Percentiles rank a stretch among this genome's conserved stretches.
Conservation (phyloP, 2,113 vertebrate genomes). For the Beaufortia kweichowensis region DNA sequence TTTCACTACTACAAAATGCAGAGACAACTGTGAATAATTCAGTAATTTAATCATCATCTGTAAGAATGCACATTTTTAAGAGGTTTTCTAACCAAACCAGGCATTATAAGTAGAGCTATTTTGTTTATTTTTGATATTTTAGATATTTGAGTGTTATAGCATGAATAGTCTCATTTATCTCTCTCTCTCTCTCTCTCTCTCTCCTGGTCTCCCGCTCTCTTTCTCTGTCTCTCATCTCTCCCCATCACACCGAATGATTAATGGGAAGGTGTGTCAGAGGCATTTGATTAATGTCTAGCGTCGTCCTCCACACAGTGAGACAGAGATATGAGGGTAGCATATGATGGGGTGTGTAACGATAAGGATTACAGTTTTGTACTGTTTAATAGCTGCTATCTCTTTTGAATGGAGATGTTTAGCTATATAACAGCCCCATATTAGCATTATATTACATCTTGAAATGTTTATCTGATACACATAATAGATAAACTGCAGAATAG, state of each 20-base stretch:
- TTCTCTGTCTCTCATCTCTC: neutral
- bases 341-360: conserved; percentile 10
- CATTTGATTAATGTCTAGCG: conserved; percentile 45
- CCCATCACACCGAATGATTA: conserved; percentile 40
- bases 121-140: neutral
- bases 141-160: conserved; percentile 13
- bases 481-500: neutral
- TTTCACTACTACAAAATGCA: too few relatives aligned
- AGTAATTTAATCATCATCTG: too few relatives aligned
- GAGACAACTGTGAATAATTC: too few relatives aligned
- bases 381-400: conserved; percentile 29
- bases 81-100: too few relatives aligned
- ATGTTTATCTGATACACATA: conserved; percentile 6
- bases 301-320: conserved; percentile 18
- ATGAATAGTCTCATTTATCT: neutral
- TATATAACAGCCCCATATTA: conserved; percentile 10
- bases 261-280: conserved; percentile 39
- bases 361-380: conserved; percentile 15
- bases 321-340: conserved; percentile 3
- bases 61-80: too few relatives aligned
- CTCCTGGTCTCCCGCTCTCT: conserved; percentile 12
- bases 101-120: neutral
- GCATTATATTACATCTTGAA: conserved; percentile 1
- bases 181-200: neutral
- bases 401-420: conserved; percentile 4